Evolutionary conservation across 2,797 vertebrate genomes (phyloP).

Genomic region (Coluber constrictor): DNA sequence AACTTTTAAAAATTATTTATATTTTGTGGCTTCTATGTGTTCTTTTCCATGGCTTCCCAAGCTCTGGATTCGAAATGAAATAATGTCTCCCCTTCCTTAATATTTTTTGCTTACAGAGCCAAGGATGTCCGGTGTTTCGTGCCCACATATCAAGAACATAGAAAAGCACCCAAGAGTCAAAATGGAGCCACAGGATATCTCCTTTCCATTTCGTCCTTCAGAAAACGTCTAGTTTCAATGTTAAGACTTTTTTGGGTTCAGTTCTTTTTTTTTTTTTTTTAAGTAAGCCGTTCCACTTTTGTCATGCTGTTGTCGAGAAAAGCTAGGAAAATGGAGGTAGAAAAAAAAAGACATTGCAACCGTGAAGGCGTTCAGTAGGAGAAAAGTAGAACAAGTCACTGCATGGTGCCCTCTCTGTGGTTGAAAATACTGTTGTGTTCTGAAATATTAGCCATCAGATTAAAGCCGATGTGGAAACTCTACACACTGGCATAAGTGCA

Average conservation of each 20-base stretch:
- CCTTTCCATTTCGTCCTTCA: background rate
- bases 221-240: background rate
- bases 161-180: background rate
- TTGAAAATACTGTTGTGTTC: background rate
- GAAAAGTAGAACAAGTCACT: background rate
- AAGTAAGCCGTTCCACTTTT: background rate
- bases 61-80: background rate
- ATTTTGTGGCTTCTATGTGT: background rate
- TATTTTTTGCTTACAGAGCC: background rate
- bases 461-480: background rate
- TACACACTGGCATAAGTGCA: background rate
- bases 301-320: rapidly evolving
- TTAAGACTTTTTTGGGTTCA: background rate
- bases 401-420: background rate
- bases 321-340: background rate
- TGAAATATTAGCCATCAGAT: background rate
- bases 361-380: background rate
- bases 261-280: background rate
- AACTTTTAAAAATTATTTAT: background rate
- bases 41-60: background rate
- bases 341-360: background rate
- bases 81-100: background rate
- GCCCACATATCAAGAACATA: background rate
- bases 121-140: too few relatives aligned
- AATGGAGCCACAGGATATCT: background rate